A percentile compares a stretch with the other conserved stretches of the same genome.
Conservation (phyloP, 2,797 vertebrate genomes). For the Crenichthys baileyi region DNA sequence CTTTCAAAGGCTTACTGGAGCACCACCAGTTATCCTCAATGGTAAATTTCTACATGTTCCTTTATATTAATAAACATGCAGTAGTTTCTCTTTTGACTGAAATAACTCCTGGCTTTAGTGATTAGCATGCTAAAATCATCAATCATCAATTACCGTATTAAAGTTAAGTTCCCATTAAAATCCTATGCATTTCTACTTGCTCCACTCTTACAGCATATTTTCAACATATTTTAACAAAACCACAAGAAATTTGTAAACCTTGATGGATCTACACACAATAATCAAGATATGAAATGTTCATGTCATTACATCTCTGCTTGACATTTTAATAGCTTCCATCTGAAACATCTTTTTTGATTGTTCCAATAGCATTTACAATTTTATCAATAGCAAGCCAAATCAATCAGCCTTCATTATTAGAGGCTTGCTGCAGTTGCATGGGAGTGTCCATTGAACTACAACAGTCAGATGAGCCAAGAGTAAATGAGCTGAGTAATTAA, state of each 20-base stretch:
- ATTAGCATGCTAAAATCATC: no score
- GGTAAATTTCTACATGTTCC: neutral
- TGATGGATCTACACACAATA: neutral
- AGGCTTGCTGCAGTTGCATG: constrained; percentile 34
- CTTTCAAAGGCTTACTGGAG: constrained; percentile 29
- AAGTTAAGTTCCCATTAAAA: no score
- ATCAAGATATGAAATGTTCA: neutral
- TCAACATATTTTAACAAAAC: neutral
- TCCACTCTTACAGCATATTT: neutral
- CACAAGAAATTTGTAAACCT: neutral
- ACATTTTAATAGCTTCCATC: neutral
- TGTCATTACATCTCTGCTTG: neutral
- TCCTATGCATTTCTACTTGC: neutral
- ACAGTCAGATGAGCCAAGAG: constrained; percentile 59
- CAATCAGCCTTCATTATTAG: constrained; percentile 55
- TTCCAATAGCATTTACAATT: constrained; percentile 39
- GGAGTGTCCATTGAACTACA: constrained; percentile 44
- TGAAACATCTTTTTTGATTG: constrained; percentile 23
- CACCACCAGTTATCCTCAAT: constrained; percentile 3
- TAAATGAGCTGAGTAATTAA: constrained; percentile 82
- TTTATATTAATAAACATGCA: neutral
- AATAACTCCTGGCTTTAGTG: no score
- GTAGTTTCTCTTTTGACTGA: no score
- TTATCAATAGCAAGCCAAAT: constrained; percentile 47
- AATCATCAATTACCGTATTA: no score